A percentile compares a stretch with the other conserved stretches of the same genome.
Evolutionary conservation across 1,140 invertebrate species (phyloP).

Genomic region (Aphelinus certus): DNA sequence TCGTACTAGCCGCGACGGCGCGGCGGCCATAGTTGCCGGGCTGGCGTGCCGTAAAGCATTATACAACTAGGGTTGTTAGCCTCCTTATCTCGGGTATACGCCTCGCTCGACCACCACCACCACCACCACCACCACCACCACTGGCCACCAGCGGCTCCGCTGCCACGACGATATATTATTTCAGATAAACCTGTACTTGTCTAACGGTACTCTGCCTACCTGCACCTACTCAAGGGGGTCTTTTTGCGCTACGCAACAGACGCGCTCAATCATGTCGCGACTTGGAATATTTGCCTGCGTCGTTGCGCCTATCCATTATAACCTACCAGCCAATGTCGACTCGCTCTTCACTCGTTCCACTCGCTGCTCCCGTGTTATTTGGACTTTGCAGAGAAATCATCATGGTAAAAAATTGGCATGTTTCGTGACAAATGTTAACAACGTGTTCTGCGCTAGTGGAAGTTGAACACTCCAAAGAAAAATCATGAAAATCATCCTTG

Average conservation of each 20-base stretch:
- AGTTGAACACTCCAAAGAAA: too few relatives aligned
- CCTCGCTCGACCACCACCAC: not conserved
- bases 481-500: too few relatives aligned
- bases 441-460: too few relatives aligned
- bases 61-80: conserved; percentile 64
- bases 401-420: too few relatives aligned
- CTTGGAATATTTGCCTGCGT: not conserved
- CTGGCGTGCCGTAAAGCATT: conserved; percentile 54
- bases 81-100: conserved; percentile 55
- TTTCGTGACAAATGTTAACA: too few relatives aligned
- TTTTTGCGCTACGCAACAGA: not conserved
- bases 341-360: too few relatives aligned
- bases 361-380: too few relatives aligned
- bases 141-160: conserved; percentile 9
- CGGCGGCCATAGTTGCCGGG: not conserved
- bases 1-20: not conserved
- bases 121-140: not conserved
- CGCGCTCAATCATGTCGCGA: not conserved
- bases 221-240: conserved; percentile 10
- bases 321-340: too few relatives aligned
- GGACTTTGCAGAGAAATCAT: too few relatives aligned
- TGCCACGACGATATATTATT: conserved; percentile 52
- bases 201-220: conserved; percentile 20
- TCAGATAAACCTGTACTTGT: conserved; percentile 47
- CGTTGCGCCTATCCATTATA: not conserved